Evolutionary conservation across 2,797 vertebrate genomes (phyloP), one percentile per base, ranked within the genome.

Genomic region (Sphenodon punctatus): DNA sequence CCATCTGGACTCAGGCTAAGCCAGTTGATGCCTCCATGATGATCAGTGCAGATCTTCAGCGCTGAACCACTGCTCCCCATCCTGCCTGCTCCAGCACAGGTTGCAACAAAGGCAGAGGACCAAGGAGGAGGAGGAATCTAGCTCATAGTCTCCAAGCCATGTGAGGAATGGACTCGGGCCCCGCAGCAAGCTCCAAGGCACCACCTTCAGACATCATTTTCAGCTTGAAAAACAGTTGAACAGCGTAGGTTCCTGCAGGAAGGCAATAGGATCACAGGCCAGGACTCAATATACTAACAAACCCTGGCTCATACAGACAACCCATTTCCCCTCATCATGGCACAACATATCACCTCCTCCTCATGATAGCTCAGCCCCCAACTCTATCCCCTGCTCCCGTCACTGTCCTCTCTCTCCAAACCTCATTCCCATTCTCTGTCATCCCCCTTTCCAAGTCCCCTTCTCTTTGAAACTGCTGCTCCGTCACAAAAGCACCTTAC

Each of bases 21-120:
- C 96, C 96, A 97, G 89, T 97, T 97, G 93, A 97, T 96, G 76
- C 96, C 96, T 20, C 96, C 96, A 14, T 93, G 93, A 92, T 97
- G 96, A 65, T 95, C 96, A 0, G 95, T 67, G 81, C 96, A 96
- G 89, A 96, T 95, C 86, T 94, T 94, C 67, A 95, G 90, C 22
- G 94, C 95, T 3, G 96, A 97, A 75, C 94, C 92, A n/a, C 94
- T 83, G 92, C 95, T 95, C 38, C 96, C 96, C 96, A 96, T 97
- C 41, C 75, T 39, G 74, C 39, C 1, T 5, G 67, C 59, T 27
- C 76, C 86, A 41, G 74, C 71, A 74, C 67, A 60, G 78, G 84
- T 67, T 56, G 23, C 46, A 63, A 65, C 48, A 10, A 7, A 61
- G 32, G 78, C 72, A 48, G 51, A 25, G 43, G 53, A 10, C 58